These are phyloP conservation scores for Gonatopus flavifemur DNA, from an alignment of 1,140 invertebrate species.

Conservation along the genomic window DNA sequence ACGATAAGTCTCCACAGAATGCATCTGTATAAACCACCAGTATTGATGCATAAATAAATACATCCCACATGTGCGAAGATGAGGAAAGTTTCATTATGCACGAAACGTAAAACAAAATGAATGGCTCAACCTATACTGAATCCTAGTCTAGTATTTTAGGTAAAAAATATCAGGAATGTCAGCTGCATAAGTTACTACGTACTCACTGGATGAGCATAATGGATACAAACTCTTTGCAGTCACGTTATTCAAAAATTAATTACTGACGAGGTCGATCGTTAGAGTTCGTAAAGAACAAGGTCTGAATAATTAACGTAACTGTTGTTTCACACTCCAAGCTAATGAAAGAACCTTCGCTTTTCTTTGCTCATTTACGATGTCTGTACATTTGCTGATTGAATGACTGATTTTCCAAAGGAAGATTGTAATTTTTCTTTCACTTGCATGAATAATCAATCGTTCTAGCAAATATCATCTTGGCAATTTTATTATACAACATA, in stretches of 20 bases:
- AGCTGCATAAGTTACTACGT: constrained; percentile 32
- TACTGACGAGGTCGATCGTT: constrained; percentile 30
- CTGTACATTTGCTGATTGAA: constrained; percentile 47
- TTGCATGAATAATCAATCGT: too few species aligned
- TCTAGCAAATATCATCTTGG: too few species aligned
- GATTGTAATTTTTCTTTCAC: too few species aligned
- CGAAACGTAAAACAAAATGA: too few species aligned
- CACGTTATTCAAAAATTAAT: constrained; percentile 50
- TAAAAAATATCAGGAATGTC: constrained; percentile 23
- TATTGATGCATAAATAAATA: too few species aligned
- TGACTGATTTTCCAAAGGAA: too few species aligned
- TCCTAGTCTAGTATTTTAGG: not conserved
- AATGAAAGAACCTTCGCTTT: constrained; percentile 44
- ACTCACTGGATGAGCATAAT: constrained; percentile 29
- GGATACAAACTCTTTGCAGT: constrained; percentile 45
- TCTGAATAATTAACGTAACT: constrained; percentile 46
- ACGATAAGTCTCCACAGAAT: too few species aligned
- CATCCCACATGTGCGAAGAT: not conserved
- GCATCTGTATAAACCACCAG: too few species aligned
- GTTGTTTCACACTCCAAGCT: constrained; percentile 33
- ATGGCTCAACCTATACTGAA: too few species aligned
- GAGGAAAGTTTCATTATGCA: not conserved
- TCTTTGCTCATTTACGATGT: constrained; percentile 41
- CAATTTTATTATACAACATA: too few species aligned
- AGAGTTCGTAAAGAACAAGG: constrained; percentile 41